A percentile compares a stretch with the other conserved stretches of the same genome.
Conservation (phyloP, 2,113 vertebrate species). For the Elephantulus edwardii region DNA sequence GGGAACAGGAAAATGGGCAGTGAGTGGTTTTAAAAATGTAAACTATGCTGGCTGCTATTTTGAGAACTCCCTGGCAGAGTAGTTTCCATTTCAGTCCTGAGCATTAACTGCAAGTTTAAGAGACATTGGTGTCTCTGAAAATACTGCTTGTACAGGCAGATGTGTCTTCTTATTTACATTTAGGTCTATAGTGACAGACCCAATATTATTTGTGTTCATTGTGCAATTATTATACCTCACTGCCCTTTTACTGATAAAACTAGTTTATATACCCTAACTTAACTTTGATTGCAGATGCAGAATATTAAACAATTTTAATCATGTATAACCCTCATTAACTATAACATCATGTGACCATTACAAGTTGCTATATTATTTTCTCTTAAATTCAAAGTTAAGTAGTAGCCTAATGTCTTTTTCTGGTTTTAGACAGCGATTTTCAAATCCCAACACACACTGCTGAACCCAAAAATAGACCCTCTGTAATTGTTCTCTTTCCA, state of each 20-base stretch:
- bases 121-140: neutral
- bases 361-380: neutral
- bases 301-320: neutral
- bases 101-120: neutral
- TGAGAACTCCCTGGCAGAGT: slow-evolving; percentile 36
- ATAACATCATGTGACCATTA: neutral
- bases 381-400: neutral
- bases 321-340: neutral
- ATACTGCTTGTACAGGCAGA: neutral
- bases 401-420: slow-evolving; percentile 30
- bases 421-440: slow-evolving; percentile 11
- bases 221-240: neutral
- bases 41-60: slow-evolving; percentile 22
- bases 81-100: slow-evolving; percentile 35
- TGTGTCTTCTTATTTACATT: neutral
- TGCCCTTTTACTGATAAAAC: neutral
- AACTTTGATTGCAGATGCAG: neutral
- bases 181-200: neutral
- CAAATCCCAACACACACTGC: neutral
- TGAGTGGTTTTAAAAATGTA: neutral
- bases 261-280: neutral
- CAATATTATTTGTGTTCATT: neutral
- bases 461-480: slow-evolving; percentile 52
- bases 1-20: neutral
- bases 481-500: slow-evolving; percentile 36